phyloP scores from a whole-genome alignment of 2,888 invertebrate species.

The Nemoura dubitans region DNA sequence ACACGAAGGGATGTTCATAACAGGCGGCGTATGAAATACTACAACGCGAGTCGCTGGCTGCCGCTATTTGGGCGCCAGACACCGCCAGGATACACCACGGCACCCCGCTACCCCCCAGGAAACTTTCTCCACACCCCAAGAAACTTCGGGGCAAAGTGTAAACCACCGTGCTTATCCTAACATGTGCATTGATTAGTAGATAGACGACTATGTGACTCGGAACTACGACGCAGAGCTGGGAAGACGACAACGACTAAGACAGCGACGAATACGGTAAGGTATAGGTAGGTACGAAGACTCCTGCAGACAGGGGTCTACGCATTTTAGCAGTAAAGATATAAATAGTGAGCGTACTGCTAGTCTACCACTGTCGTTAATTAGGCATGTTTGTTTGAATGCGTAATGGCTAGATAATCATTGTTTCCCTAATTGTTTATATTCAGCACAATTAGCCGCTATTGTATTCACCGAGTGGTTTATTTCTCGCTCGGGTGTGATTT shows the following conservation, averaged over 20 bases:
- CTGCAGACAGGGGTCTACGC: too few relatives aligned
- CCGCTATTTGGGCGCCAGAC: not conserved
- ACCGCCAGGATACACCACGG: not conserved
- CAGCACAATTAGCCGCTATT: conserved; percentile 5
- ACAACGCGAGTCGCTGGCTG: not conserved
- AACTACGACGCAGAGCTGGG: not conserved
- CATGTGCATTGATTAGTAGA: conserved; percentile 12
- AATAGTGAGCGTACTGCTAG: not conserved
- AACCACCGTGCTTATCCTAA: conserved; percentile 12
- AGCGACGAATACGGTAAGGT: not conserved
- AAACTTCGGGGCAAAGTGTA: not conserved
- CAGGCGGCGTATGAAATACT: not conserved
- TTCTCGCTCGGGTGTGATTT: not conserved
- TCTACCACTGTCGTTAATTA: not conserved
- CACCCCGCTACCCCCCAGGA: not conserved
- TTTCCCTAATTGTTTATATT: conserved; percentile 12
- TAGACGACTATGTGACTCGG: not conserved
- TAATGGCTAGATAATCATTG: conserved; percentile 7
- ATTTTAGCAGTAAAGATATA: not conserved
- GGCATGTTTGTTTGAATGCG: not conserved
- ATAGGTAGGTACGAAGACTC: not conserved
- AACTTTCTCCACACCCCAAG: conserved; percentile 12
- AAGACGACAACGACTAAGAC: not conserved
- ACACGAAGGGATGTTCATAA: not conserved
- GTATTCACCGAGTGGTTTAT: not conserved